Conservation (phyloP, 2,797 vertebrate genomes). For the Melanotaenia nigrans region DNA sequence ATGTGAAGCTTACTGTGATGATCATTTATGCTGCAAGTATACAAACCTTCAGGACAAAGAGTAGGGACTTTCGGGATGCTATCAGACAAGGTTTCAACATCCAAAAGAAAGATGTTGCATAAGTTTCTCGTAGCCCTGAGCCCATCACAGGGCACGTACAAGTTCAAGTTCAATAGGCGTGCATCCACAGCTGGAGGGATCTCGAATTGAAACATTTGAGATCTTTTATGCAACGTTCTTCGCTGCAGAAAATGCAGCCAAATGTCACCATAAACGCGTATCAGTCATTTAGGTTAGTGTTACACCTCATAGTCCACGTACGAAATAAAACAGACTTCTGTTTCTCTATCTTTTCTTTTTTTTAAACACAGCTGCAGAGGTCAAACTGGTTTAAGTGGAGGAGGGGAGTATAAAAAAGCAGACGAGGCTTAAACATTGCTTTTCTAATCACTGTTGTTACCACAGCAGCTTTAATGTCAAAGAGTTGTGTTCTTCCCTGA, state of each 20-base stretch:
- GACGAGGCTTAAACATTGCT: constrained; percentile 58
- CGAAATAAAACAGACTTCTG: constrained; percentile 35
- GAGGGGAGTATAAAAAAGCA: constrained; percentile 34
- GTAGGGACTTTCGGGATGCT: constrained; percentile 47
- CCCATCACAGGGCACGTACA: constrained; percentile 53
- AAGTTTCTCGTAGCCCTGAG: constrained; percentile 74
- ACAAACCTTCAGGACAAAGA: constrained; percentile 53
- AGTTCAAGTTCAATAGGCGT: constrained; percentile 54
- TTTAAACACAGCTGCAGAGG: constrained; percentile 51
- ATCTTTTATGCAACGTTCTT: constrained; percentile 45
- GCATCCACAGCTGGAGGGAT: constrained; percentile 37
- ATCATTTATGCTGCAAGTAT: constrained; percentile 42
- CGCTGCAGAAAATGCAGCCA: constrained; percentile 62
- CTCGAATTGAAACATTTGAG: constrained; percentile 32
- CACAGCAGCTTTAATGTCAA: constrained; percentile 65
- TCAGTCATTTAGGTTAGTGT: constrained; percentile 54
- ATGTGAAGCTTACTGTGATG: constrained; percentile 50
- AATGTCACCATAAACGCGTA: constrained; percentile 27
- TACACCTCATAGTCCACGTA: constrained; percentile 37
- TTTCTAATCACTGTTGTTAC: constrained; percentile 43
- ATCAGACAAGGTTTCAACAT: constrained; percentile 52
- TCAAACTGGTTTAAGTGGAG: constrained; percentile 47
- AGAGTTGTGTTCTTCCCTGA: constrained; percentile 75
- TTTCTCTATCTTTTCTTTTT: background rate
- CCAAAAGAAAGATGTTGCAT: constrained; percentile 63